Evolutionary conservation across 2,888 invertebrate genomes (phyloP).

Genomic region (Thera obeliscata): DNA sequence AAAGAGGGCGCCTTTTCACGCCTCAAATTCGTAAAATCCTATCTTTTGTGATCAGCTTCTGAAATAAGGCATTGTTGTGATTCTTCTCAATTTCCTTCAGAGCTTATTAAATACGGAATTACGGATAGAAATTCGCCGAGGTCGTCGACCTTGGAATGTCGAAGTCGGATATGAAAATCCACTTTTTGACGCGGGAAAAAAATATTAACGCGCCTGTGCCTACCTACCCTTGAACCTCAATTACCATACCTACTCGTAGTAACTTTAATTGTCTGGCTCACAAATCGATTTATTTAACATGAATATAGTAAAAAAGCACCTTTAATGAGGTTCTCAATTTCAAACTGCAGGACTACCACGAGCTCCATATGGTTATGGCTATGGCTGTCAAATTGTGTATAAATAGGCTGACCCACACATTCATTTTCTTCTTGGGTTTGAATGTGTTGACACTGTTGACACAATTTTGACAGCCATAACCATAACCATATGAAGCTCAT

Average conservation of each 20-base stretch:
- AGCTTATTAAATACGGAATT: constrained; percentile 34
- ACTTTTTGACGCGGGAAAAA: constrained; percentile 14
- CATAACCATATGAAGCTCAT: too few relatives aligned
- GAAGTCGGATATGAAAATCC: constrained; percentile 32
- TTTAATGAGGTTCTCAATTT: neutral
- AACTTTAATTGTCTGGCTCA: neutral
- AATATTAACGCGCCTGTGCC: neutral
- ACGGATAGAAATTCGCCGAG: constrained; percentile 38
- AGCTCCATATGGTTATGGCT: too few relatives aligned
- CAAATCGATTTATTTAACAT: too few relatives aligned
- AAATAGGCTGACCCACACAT: too few relatives aligned
- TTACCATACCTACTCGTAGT: neutral
- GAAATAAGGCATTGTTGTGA: constrained; percentile 38
- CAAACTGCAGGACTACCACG: too few relatives aligned
- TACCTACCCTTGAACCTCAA: neutral
- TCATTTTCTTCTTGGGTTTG: too few relatives aligned
- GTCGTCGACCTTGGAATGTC: constrained; percentile 45
- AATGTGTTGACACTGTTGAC: too few relatives aligned
- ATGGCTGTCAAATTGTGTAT: too few relatives aligned
- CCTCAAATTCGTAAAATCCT: constrained; percentile 17
- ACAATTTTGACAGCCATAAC: too few relatives aligned
- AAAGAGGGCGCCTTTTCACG: constrained; percentile 5
- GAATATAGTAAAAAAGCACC: too few relatives aligned
- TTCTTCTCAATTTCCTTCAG: constrained; percentile 42
- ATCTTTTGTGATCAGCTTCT: constrained; percentile 23